Base-by-base conservation (phyloP, 2,888 invertebrate species). In the Atethmia centrago region DNA sequence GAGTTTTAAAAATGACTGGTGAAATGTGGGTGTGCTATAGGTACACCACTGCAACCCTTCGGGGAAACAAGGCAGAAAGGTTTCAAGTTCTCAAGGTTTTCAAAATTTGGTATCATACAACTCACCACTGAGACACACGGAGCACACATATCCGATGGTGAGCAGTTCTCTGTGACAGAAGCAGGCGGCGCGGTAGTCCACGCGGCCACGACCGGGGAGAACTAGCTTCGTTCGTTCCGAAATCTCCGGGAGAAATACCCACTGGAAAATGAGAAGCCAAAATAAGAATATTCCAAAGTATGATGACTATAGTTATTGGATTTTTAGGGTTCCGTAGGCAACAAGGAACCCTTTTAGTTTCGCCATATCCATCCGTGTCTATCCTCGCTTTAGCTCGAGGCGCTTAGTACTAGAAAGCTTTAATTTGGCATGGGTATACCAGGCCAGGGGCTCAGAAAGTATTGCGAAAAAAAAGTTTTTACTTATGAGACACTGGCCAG, bases 101-200 rank as follows among this genome's bases (percentile, higher is more conserved):
- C 8, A 47, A 47, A 21, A 49, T 21, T 21, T 9, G 0, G 49
- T 49, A 2, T n/a, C n/a, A n/a, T n/a, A 51, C 12, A 12, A 53
- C 56, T 56, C 19, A 56, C 56, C 56, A 84, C 99, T 99, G 58
- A 99, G 96, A 93, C 99, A 99, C 70, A 99, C 99, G 12, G 99
- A 99, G 95, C 99, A 99, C 31, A 99, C 99, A 93, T 98, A 99
- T 80, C 99, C 99, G 87, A 99, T 98, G 91, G 99, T 99, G 77
- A 99, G 98, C 53, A 99, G 97, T 88, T 99, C 98, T 36, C 99
- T 97, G 93, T 99, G 99, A 90, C 99, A 99, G 96, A 99, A 99
- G 94, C 99, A 99, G 0, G 99, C 99, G 5, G 99, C 99, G 86
- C 99, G 97, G 94, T 99, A 99, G 95, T 99, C 99, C 9, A 99